These are phyloP conservation scores for Vanacampus margaritifer DNA, from an alignment of 2,113 vertebrate species.

Conservation along the genomic window DNA sequence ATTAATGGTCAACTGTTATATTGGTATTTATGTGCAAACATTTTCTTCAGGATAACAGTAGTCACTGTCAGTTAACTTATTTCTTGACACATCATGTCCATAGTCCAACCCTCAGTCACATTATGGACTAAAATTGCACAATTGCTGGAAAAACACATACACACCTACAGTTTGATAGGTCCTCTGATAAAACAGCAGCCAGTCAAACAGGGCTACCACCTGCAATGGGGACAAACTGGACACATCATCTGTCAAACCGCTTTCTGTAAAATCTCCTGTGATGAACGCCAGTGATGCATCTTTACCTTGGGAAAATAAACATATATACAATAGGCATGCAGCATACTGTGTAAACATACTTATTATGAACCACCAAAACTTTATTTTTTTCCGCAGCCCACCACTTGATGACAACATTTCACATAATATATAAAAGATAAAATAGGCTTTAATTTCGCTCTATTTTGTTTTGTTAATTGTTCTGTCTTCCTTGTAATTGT, in stretches of 20 bases:
- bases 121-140: neutral
- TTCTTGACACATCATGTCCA: neutral
- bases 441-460: too few relatives aligned
- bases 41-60: too few relatives aligned
- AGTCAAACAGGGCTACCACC: slow-evolving; percentile 79
- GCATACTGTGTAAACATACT: neutral
- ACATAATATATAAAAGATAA: too few relatives aligned
- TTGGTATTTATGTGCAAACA: too few relatives aligned
- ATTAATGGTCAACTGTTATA: too few relatives aligned
- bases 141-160: slow-evolving; percentile 22
- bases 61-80: neutral
- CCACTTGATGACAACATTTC: too few relatives aligned
- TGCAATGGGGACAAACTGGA: slow-evolving; percentile 73
- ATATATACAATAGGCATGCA: too few relatives aligned
- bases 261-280: slow-evolving; percentile 83
- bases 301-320: slow-evolving; percentile 68
- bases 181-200: slow-evolving; percentile 83
- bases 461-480: too few relatives aligned
- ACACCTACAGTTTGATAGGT: slow-evolving; percentile 80
- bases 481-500: too few relatives aligned
- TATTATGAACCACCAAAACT: too few relatives aligned
- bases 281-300: slow-evolving; percentile 86
- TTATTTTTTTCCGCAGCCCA: too few relatives aligned
- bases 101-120: neutral
- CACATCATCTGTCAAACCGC: slow-evolving; percentile 81